Evolutionary conservation across 1,140 invertebrate genomes (phyloP).

Genomic region (Drosophila neocordata): DNA sequence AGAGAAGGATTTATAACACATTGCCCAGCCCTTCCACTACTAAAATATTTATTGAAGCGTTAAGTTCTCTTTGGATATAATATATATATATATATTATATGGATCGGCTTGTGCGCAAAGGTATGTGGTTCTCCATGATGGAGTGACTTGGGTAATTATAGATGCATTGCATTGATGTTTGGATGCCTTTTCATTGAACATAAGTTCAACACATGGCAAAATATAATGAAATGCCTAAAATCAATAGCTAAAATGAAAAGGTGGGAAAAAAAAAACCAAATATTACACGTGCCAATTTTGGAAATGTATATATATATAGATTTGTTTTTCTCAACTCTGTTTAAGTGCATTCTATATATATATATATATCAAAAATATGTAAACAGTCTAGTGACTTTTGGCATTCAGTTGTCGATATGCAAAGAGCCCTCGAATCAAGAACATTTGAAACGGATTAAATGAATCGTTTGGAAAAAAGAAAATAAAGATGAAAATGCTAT

Average conservation of each 20-base stretch:
- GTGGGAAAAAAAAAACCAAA: background rate
- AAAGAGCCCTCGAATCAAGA: background rate
- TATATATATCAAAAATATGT: background rate
- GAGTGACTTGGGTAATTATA: background rate
- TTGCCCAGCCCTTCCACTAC: background rate
- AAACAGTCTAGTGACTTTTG: constrained; percentile 1
- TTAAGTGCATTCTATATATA: background rate
- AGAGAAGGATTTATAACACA: background rate
- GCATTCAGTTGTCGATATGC: background rate
- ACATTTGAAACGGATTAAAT: too few species aligned
- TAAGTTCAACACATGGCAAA: background rate
- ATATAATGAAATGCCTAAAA: background rate
- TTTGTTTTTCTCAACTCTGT: too few species aligned
- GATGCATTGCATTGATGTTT: background rate
- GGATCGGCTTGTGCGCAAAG: background rate
- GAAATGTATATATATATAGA: background rate
- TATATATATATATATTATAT: too few species aligned
- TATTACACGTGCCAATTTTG: background rate
- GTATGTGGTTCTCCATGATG: background rate
- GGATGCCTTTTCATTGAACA: background rate
- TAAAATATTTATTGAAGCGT: constrained; percentile 3
- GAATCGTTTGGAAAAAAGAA: background rate
- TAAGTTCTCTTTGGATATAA: background rate
- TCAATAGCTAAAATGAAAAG: background rate
- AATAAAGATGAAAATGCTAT: constrained; percentile 9